Conservation (phyloP, 2,888 invertebrate species). For the Bembecia ichneumoniformis region DNA sequence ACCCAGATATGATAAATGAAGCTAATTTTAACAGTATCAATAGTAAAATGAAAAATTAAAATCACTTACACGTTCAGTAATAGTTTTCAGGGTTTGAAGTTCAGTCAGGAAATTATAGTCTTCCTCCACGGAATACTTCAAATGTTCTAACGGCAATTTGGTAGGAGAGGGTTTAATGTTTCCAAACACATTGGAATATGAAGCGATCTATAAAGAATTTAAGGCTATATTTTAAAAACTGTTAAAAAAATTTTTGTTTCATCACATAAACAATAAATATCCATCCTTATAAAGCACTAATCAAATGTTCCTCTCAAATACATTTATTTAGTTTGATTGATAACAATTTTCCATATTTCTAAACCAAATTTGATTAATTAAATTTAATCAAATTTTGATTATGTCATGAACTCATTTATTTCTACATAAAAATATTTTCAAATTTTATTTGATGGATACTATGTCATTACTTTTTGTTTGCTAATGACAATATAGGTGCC, state of each 20-base stretch:
- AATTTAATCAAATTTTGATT: too few relatives aligned
- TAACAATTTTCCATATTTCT: too few relatives aligned
- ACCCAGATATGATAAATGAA: not conserved
- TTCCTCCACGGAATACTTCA: constrained; percentile 65
- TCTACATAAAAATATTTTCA: too few relatives aligned
- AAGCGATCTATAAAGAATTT: constrained; percentile 38
- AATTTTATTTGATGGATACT: too few relatives aligned
- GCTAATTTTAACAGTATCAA: not conserved
- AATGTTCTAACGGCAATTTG: constrained; percentile 35
- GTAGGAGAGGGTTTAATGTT: constrained; percentile 19
- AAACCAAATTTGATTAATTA: too few relatives aligned
- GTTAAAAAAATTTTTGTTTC: not conserved
- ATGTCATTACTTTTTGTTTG: too few relatives aligned
- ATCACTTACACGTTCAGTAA: constrained; percentile 61
- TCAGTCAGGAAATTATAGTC: constrained; percentile 76
- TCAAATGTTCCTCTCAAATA: too few relatives aligned
- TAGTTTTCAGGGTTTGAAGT: constrained; percentile 70
- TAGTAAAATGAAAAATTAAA: not conserved
- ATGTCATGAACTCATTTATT: too few relatives aligned
- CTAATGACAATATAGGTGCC: too few relatives aligned
- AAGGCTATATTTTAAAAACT: not conserved
- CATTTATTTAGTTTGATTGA: too few relatives aligned
- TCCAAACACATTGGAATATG: constrained; percentile 49
- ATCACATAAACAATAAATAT: not conserved
- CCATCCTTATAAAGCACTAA: too few relatives aligned